Base-by-base conservation (phyloP, 2,797 vertebrate genomes). In the Staurois parvus region DNA sequence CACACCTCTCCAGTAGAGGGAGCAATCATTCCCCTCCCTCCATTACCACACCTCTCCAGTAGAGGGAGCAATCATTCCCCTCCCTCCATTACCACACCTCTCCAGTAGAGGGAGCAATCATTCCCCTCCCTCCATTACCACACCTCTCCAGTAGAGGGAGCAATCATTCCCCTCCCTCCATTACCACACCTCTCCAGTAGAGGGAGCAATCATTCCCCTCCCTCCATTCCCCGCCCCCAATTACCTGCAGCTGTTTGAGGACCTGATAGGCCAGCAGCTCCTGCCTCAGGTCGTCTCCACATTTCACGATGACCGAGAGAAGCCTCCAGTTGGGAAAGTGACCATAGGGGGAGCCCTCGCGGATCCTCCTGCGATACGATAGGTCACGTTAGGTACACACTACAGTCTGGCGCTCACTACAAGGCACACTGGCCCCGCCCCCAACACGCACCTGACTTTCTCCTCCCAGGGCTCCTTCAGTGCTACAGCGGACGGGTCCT, bases 391-490 rank as follows among this genome's bases (percentile, higher is more conserved):
- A 64, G 56, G 8, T 5, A 12, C 0, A 26, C 17, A 4, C 1
- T 17, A 45, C 1, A 5, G 5, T 32, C 69, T 15, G 13, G 2
- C 0, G 37, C 6, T 24, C 24, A 64, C n/a, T 24, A 24, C 1
- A 24, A 42, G 32, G 12, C 6, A 37, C 3, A 24, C 30, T 11
- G 9, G 3, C 4, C 21, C 34, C 4, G n/a, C 37, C n/a, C 4
- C 30, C 17, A 10, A 12, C 45, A 19, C 74, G 7, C 88, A 99
- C 98, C 96, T 93, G 81, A 98, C 97, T 93, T 99, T 99, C 91
- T 99, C 98, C 91, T 98, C 96, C 98, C 98, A 99, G 0, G 98
- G 98, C 87, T 99, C 98, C 90, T 99, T 99, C 72, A 99, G 95
- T 42, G 98, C 98, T 37, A 99, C 97, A 0, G 98, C 98, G 0